Conservation (phyloP, 2,888 invertebrate genomes). For the Drosophila glabriapex region DNA sequence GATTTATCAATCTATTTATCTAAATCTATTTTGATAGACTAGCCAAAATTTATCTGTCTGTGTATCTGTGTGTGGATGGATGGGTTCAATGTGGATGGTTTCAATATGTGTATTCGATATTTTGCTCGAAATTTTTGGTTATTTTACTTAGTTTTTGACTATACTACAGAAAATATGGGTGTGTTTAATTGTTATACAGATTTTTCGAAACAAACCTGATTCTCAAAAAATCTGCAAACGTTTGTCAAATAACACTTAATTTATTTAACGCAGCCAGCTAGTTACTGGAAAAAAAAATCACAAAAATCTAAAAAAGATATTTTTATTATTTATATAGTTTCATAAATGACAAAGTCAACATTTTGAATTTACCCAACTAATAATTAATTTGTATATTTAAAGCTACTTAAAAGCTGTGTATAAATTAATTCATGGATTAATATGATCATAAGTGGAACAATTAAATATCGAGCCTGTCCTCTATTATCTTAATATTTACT, state of each 20-base stretch:
- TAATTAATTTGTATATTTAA: no score
- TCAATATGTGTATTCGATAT: constrained; percentile 1
- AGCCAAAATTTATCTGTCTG: constrained; percentile 40
- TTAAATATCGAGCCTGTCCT: no score
- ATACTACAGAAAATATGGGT: constrained; percentile 40
- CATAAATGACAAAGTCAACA: no score
- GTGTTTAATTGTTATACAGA: constrained; percentile 27
- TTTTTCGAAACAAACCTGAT: constrained; percentile 32
- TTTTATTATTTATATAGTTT: no score
- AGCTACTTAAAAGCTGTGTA: no score
- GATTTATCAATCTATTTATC: constrained; percentile 2
- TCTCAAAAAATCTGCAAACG: background rate
- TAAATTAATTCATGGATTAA: no score
- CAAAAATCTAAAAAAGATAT: no score
- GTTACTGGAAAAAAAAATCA: background rate
- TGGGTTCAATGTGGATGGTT: constrained; percentile 8
- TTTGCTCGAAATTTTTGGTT: constrained; percentile 18
- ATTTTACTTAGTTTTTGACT: constrained; percentile 6
- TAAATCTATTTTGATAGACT: background rate
- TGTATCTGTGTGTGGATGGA: constrained; percentile 1
- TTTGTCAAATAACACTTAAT: background rate
- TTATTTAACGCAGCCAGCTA: constrained; percentile 1
- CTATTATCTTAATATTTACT: background rate
- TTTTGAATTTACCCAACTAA: no score
- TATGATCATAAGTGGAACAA: no score